Evolutionary conservation across 2,888 invertebrate genomes (phyloP), one percentile per base, ranked within the genome.

Genomic region (Latrodectus hesperus): DNA sequence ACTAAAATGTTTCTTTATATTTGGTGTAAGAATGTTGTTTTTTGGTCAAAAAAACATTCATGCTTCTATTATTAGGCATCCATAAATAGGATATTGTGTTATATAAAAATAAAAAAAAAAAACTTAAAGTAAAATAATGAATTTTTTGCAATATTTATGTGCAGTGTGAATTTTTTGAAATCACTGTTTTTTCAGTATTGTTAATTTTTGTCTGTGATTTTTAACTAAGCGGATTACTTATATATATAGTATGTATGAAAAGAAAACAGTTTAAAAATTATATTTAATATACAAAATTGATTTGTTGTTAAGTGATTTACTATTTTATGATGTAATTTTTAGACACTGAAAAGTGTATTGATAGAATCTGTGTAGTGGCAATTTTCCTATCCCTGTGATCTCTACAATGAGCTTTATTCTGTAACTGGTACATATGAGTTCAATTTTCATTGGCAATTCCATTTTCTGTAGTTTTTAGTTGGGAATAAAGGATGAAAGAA

Each of bases 321-420:
- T 68, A 14, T 14, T 16, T 22, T 70, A 10, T 52, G 67, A 17
- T 68, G 67, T 74, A 67, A 52, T 74, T 81, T 72, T 55, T 55
- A 67, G 49, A 53, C 67, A 9, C 49, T 49, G 52, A 76, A 71
- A 76, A 64, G 65, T 71, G 53, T 68, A 77, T 86, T 81, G 76
- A 52, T 86, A 81, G 76, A 81, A 72, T 77, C 55, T 85, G 81
- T 85, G 81, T 86, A 81, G 81, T 77, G 55, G 73, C 73, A 81
- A 67, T 81, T 86, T 86, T 86, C 65, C 71, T 77, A 81, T 76
- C 81, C 86, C 86, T 86, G 86, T 86, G 86, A 86, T 81, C 81
- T 81, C 81, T 86, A 76, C 75, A 64, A 86, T 86, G 81, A 86
- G 86, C 86, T 86, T 81, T 77, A 78, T 84, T 81, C 81, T 68